Conservation (phyloP, 1,140 invertebrate species). For the Lethrus apterus region DNA sequence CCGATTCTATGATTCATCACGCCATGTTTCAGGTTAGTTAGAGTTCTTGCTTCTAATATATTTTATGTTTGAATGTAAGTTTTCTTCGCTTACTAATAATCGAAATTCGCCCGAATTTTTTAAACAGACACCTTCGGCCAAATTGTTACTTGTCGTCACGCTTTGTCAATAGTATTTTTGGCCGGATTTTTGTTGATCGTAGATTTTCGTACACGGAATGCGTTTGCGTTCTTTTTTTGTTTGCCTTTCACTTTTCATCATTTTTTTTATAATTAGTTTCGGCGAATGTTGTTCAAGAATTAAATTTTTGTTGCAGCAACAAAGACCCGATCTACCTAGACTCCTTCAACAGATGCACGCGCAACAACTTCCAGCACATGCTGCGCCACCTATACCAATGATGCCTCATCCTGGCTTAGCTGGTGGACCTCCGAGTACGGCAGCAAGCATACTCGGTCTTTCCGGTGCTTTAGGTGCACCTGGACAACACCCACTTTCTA, state of each 20-base stretch:
- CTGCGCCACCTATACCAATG: constrained; percentile 60
- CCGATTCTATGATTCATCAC: constrained; percentile 15
- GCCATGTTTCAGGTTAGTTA: constrained; percentile 15
- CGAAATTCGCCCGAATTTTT: too few relatives aligned
- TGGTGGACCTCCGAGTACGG: constrained; percentile 53
- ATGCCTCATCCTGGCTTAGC: constrained; percentile 67
- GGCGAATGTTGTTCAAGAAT: too few relatives aligned
- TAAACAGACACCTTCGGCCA: too few relatives aligned
- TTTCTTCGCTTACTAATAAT: too few relatives aligned
- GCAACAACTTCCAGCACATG: constrained; percentile 69
- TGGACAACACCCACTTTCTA: constrained; percentile 60
- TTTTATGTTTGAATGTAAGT: too few relatives aligned
- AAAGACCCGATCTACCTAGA: constrained; percentile 66
- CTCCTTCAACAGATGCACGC: constrained; percentile 87
- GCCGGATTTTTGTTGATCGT: too few relatives aligned
- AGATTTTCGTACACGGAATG: too few relatives aligned
- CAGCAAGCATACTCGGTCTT: constrained; percentile 49
- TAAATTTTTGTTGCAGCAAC: constrained; percentile 65
- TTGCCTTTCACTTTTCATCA: too few relatives aligned
- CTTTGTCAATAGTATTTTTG: too few relatives aligned
- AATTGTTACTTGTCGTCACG: too few relatives aligned
- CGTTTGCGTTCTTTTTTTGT: too few relatives aligned
- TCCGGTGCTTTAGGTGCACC: constrained; percentile 47
- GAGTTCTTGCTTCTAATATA: neutral
- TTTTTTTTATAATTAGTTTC: too few relatives aligned